Evolutionary conservation across 1,140 invertebrate species (phyloP).

Genomic region (Camponotus pennsylvanicus): DNA sequence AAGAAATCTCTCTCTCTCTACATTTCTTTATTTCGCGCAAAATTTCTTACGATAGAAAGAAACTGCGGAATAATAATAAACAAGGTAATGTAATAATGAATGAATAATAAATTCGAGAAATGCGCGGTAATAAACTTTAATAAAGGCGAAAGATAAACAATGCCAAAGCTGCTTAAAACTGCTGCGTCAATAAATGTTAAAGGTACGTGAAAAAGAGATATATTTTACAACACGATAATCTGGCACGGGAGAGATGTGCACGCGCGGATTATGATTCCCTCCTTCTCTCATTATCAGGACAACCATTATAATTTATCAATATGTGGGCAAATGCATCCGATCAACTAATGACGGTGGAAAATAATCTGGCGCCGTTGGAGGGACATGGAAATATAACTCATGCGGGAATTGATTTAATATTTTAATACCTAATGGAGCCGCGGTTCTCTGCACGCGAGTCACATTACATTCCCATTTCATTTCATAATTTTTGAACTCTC

Average conservation of each 20-base stretch:
- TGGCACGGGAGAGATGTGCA: neutral
- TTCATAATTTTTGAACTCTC: conserved; percentile 1
- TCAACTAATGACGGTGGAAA: conserved; percentile 33
- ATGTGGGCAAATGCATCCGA: conserved; percentile 24
- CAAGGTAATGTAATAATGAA: conserved; percentile 28
- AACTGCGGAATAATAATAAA: conserved; percentile 6
- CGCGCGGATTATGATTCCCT: conserved; percentile 17
- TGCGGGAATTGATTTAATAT: conserved; percentile 55
- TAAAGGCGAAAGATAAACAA: conserved; percentile 11
- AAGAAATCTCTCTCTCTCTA: neutral
- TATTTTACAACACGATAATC: conserved; percentile 29
- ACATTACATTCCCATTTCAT: conserved; percentile 26
- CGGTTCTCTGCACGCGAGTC: neutral
- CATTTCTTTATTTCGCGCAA: neutral
- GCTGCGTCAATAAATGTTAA: conserved; percentile 9
- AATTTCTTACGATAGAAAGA: neutral
- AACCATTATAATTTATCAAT: conserved; percentile 62
- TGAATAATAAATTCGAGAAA: conserved; percentile 41
- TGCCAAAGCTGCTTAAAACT: conserved; percentile 31
- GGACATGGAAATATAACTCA: neutral
- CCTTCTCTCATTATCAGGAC: neutral
- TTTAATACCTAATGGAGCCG: conserved; percentile 50
- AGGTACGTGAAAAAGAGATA: conserved; percentile 27
- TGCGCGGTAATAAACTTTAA: conserved; percentile 32
- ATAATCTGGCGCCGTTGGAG: conserved; percentile 25